Conservation (phyloP, 2,113 vertebrate genomes). For the Numida meleagris region DNA sequence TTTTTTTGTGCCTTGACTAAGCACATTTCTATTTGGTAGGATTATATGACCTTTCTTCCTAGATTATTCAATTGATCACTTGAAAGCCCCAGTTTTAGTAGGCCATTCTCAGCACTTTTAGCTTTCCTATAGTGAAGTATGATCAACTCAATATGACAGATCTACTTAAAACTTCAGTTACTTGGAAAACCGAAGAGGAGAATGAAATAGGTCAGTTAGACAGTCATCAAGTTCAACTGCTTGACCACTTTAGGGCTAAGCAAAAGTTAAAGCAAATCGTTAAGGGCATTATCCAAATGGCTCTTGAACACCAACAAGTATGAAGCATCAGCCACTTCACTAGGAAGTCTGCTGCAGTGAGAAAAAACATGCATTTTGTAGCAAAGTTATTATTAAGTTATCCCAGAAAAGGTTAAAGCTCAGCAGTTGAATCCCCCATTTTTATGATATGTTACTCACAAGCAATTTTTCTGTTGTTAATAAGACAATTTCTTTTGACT, state of each 20-base stretch:
- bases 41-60: not conserved
- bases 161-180: not conserved
- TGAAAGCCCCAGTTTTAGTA: not conserved
- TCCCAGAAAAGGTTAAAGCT: not conserved
- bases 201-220: not conserved
- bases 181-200: not conserved
- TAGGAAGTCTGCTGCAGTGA: not conserved
- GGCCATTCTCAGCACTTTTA: not conserved
- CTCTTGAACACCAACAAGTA: not conserved
- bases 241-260: not conserved
- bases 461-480: not conserved
- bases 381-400: not conserved
- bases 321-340: not conserved
- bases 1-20: not conserved
- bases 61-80: not conserved
- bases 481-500: not conserved
- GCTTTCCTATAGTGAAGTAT: not conserved
- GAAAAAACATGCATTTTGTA: not conserved
- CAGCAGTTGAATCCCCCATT: not conserved
- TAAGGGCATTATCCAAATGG: not conserved
- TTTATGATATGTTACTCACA: not conserved
- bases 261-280: not conserved
- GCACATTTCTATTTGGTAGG: not conserved
- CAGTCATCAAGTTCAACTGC: not conserved
- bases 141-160: not conserved